Evolutionary conservation across 2,113 vertebrate species (phyloP).

Genomic region (Geococcyx californianus): DNA sequence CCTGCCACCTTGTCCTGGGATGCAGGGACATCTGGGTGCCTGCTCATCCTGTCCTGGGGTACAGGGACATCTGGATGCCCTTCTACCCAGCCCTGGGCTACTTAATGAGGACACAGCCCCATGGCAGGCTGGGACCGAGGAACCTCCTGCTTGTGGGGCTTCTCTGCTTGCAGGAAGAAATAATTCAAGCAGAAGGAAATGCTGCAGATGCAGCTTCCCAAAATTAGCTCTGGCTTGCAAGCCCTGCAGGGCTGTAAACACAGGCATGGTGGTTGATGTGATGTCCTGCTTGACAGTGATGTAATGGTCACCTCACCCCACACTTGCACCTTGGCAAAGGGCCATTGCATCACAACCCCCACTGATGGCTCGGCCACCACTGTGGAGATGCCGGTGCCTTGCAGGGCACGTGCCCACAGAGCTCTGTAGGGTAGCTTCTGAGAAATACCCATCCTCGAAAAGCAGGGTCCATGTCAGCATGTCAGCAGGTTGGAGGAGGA

Average conservation of each 20-base stretch:
- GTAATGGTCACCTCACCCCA: not conserved
- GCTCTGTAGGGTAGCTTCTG: not conserved
- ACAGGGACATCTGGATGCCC: no score
- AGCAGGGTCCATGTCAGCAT: not conserved
- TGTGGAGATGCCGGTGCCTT: rapidly evolving
- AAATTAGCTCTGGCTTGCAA: rapidly evolving
- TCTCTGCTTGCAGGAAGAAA: not conserved
- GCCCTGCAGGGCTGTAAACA: not conserved
- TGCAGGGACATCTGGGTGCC: no score
- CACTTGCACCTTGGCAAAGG: not conserved
- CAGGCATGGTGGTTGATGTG: rapidly evolving
- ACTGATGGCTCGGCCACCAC: rapidly evolving
- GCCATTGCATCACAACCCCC: not conserved
- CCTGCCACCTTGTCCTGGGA: no score
- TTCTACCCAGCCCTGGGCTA: not conserved
- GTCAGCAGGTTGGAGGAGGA: rapidly evolving
- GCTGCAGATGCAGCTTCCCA: not conserved
- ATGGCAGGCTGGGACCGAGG: not conserved
- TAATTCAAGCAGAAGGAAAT: not conserved
- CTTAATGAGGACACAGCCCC: no score
- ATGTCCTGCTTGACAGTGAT: not conserved
- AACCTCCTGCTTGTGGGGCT: not conserved
- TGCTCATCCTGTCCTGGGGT: no score
- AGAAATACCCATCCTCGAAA: not conserved
- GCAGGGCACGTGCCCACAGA: rapidly evolving